Evolutionary conservation across 2,113 vertebrate species (phyloP), one percentile per base, ranked within the genome.

Genomic region (Sorex fumeus): DNA sequence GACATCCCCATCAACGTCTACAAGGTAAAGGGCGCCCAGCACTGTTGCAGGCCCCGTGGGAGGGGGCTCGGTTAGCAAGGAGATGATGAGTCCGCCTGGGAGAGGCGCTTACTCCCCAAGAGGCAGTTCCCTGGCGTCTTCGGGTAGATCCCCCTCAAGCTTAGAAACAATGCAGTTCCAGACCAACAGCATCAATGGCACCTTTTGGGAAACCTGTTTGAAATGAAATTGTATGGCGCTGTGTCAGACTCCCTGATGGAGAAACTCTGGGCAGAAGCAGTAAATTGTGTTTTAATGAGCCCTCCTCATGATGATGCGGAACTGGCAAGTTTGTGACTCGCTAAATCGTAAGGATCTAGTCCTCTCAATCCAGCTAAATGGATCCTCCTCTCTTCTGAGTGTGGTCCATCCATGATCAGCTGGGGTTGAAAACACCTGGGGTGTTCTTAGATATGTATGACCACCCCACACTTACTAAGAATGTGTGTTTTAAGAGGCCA

Each of bases 1-100:
- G 98, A 98, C 95, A 98, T 99, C 91, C 99, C 99, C 90, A 98
- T 99, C 97, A 98, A 97, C 21, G 97, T 98, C 25, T 99, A 99
- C 97, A 99, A 99, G 98, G 99, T 99, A 97, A 98, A 96, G 91
- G 34, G 9, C 15, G 19, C 15, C 2, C 5, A 12, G 18, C 28
- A 2, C 6, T 8, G 21, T 16, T 21, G 8, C 0, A 4, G 76
- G 71, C 40, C 74, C 74, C 36, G 60, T 1, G 53, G 72, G 79
- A 60, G 32, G 79, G 85, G 18, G 34, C 0, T 12, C 0, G 2
- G 3, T 10, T 78, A 47, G 62, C 32, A 9, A 34, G 11, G 2
- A 45, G 27, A 2, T 32, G 19, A 19, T 12, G 27, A 25, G 30
- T 23, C n/a, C 27, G 28, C 19, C n/a, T 82, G 66, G 53, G 57